Conservation (phyloP, 2,888 invertebrate species). For the Rhynchonema sp. region DNA sequence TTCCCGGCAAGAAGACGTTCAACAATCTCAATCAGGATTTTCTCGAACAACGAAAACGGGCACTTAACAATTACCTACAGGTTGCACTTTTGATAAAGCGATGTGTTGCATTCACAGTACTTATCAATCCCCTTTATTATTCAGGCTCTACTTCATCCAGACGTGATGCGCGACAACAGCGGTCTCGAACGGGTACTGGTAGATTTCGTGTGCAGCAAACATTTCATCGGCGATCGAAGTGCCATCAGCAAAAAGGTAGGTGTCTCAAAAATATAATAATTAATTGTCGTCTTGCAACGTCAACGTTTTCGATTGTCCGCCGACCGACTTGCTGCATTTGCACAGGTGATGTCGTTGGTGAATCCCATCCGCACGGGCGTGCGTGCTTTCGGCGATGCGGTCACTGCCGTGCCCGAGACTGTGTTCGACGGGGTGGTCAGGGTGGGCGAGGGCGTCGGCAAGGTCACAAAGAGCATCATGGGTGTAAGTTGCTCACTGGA, state of each 20-base stretch:
- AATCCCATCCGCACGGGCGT: constrained; percentile 60
- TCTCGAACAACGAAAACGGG: constrained; percentile 56
- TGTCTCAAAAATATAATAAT: too few species aligned
- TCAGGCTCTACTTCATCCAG: constrained; percentile 39
- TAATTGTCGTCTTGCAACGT: too few species aligned
- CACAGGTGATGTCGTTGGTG: constrained; percentile 43
- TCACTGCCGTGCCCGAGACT: constrained; percentile 71
- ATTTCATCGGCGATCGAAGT: background rate
- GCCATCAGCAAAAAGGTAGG: background rate
- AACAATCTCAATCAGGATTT: constrained; percentile 62
- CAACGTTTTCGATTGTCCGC: too few species aligned
- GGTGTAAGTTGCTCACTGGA: background rate
- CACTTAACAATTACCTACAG: constrained; percentile 56
- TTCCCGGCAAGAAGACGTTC: constrained; percentile 80
- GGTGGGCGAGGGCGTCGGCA: constrained; percentile 58
- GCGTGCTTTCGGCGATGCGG: constrained; percentile 49
- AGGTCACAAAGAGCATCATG: constrained; percentile 40
- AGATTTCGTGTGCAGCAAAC: constrained; percentile 17
- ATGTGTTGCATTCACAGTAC: background rate
- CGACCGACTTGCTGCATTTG: background rate
- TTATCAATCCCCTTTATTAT: background rate
- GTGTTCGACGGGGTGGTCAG: constrained; percentile 63
- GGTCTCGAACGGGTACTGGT: constrained; percentile 36
- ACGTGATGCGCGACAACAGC: constrained; percentile 41
- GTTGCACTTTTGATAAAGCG: constrained; percentile 14